Percentiles rank a stretch among this genome's conserved stretches.
Conservation (phyloP, 2,888 invertebrate genomes). For the Ischnura elegans region DNA sequence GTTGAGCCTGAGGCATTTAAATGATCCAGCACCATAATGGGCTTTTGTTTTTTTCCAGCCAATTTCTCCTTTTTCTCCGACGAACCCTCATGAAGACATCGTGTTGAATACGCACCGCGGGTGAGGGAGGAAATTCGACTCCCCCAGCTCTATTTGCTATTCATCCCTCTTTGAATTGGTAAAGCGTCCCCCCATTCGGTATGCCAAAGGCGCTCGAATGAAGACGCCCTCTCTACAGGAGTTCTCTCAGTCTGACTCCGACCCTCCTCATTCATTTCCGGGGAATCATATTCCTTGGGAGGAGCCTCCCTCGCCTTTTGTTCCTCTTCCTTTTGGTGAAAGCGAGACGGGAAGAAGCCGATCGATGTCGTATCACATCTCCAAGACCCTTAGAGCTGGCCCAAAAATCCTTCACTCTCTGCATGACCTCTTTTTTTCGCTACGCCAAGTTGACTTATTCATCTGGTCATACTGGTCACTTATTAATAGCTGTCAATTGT, state of each 20-base stretch:
- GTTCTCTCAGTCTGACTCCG: not conserved
- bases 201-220: not conserved
- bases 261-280: conserved; percentile 23
- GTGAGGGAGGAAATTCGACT: not conserved
- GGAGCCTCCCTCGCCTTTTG: not conserved
- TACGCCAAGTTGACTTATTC: no score
- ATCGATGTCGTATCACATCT: not conserved
- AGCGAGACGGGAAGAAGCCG: not conserved
- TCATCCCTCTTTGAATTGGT: not conserved
- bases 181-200: not conserved
- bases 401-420: not conserved
- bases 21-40: not conserved
- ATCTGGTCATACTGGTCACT: no score
- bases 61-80: not conserved
- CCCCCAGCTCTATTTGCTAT: not conserved
- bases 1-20: no score
- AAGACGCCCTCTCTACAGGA: not conserved
- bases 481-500: no score
- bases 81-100: not conserved
- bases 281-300: not conserved
- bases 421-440: not conserved
- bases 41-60: not conserved
- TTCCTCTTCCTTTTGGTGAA: not conserved
- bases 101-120: not conserved
- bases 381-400: not conserved